Percentiles rank a stretch among this genome's conserved stretches.
phyloP scores from a whole-genome alignment of 1,140 invertebrate genomes.

The Procambarus clarkii region DNA sequence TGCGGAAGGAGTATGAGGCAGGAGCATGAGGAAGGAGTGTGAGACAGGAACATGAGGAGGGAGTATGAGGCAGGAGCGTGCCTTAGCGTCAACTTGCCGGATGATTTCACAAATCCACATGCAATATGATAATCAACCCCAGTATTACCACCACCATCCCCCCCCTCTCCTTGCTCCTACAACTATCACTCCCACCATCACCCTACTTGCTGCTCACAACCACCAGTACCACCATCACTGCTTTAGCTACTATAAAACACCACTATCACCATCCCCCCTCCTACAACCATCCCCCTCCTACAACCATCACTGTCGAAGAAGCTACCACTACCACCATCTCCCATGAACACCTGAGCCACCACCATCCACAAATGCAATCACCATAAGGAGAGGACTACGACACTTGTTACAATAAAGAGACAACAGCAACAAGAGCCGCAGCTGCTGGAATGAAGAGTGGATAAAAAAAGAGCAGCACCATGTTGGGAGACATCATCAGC shows the following conservation, averaged over 20 bases:
- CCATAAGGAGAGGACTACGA: background rate
- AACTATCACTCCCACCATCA: no score
- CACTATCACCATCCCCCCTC: background rate
- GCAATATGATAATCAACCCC: background rate
- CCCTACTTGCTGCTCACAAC: background rate
- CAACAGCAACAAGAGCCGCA: no score
- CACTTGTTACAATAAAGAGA: no score
- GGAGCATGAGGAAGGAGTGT: background rate
- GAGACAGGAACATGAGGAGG: no score
- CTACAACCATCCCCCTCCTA: no score
- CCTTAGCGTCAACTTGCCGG: background rate
- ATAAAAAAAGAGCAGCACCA: no score
- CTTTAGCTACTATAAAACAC: background rate
- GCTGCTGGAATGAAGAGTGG: no score
- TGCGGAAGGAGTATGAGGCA: background rate
- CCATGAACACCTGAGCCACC: background rate
- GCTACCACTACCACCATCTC: background rate
- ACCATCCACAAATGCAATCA: background rate
- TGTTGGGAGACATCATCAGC: no score
- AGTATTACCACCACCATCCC: background rate
- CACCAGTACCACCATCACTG: background rate
- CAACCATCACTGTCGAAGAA: no score
- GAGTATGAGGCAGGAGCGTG: background rate
- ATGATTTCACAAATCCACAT: background rate
- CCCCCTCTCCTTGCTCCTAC: no score